Evolutionary conservation across 2,888 invertebrate genomes (phyloP).

Genomic region (Eupithecia dodoneata): DNA sequence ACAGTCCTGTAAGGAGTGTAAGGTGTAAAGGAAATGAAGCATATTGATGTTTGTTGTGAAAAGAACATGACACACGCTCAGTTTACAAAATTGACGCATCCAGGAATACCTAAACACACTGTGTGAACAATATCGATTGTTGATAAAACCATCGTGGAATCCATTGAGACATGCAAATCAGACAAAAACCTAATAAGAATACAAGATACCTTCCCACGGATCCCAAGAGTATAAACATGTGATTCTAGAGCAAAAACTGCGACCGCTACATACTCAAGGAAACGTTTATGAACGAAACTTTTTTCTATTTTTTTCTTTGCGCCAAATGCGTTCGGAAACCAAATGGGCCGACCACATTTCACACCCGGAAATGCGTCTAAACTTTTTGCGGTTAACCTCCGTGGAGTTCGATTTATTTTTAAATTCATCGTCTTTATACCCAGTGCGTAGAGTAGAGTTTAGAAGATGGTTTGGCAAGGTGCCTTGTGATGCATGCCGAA

Average conservation of each 20-base stretch:
- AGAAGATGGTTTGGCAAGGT: slow-evolving; percentile 20
- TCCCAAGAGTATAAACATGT: slow-evolving; percentile 46
- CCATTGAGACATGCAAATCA: slow-evolving; percentile 37
- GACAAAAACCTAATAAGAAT: slow-evolving; percentile 61
- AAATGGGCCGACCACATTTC: slow-evolving; percentile 77
- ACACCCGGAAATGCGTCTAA: slow-evolving; percentile 76
- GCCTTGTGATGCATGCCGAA: slow-evolving; percentile 43
- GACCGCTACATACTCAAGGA: slow-evolving; percentile 63
- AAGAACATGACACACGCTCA: background rate
- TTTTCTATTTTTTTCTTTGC: slow-evolving; percentile 54
- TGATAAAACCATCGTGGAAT: slow-evolving; percentile 39
- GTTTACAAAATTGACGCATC: slow-evolving; percentile 23
- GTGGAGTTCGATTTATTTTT: slow-evolving; percentile 43
- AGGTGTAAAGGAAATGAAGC: too few species aligned
- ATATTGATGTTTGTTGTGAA: background rate
- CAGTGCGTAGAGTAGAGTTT: slow-evolving; percentile 36
- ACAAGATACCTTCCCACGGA: slow-evolving; percentile 51
- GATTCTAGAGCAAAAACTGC: slow-evolving; percentile 56
- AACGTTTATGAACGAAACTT: slow-evolving; percentile 52
- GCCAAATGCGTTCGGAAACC: slow-evolving; percentile 69
- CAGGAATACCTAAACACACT: slow-evolving; percentile 26
- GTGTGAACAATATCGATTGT: slow-evolving; percentile 38
- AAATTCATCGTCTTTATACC: slow-evolving; percentile 36
- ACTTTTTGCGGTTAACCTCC: slow-evolving; percentile 62
- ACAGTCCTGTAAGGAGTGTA: too few species aligned